phyloP scores from a whole-genome alignment of 2,113 vertebrate genomes.

The Podarcis cretensis region DNA sequence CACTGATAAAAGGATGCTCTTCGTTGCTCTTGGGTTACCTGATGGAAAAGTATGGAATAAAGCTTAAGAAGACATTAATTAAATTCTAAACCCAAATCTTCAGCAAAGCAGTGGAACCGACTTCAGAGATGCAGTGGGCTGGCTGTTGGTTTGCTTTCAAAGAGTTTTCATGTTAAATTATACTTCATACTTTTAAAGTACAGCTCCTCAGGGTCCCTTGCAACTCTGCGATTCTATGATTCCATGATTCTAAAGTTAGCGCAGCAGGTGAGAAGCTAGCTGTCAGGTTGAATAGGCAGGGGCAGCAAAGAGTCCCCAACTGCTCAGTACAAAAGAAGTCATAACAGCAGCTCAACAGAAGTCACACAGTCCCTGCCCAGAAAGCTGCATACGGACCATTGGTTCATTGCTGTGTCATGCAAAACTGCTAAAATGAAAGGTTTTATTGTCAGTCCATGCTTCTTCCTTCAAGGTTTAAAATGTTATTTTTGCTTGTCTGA shows the following conservation, averaged over 20 bases:
- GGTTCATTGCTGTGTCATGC: neutral
- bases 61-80: no score
- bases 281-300: no score
- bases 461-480: neutral
- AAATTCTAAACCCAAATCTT: no score
- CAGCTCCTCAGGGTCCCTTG: neutral
- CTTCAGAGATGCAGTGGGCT: neutral
- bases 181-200: neutral
- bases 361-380: no score
- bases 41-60: no score
- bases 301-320: neutral
- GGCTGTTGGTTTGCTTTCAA: neutral
- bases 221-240: no score
- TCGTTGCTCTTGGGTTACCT: no score
- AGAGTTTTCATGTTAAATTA: neutral
- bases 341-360: neutral
- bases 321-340: neutral
- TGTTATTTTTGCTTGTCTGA: neutral
- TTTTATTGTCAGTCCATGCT: no score
- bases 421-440: neutral
- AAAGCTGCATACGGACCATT: neutral
- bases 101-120: no score
- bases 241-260: no score
- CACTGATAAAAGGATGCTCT: no score
- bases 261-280: neutral